Evolutionary conservation across 2,797 vertebrate species (phyloP), one percentile per base, ranked within the genome.

Genomic region (Squalus acanthias): DNA sequence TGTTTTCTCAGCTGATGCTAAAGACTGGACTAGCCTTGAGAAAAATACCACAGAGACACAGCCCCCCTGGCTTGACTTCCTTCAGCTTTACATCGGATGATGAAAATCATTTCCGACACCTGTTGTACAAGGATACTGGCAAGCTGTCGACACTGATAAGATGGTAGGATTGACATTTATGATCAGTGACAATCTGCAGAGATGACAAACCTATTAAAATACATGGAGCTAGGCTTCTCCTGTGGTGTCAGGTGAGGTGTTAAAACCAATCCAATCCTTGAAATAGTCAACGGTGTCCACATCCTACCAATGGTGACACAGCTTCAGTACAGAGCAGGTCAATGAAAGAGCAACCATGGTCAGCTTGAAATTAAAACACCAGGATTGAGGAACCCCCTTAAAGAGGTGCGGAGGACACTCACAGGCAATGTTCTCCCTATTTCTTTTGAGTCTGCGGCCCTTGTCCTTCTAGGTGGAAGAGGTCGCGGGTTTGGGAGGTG

Each of bases 1-100:
- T 92, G 89, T 17, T 65, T 92, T 92, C 89, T 92, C 89, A 92
- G 57, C 15, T n/a, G 63, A 92, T 65, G 13, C 60, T 65, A 92
- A 63, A 65, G 57, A 91, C 29, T n/a, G 89, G 13, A 92, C 29
- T 65, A 33, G 63, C 15, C 33, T 63, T 20, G 60, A 65, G 33
- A 33, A 92, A 92, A 65, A 89, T n/a, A 92, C n/a, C 33, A 39
- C 12, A 63, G 33, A 63, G 39, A 39, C 15, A 67, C 33, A 12
- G 20, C n/a, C 29, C 89, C n/a, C 13, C 13, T 5, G 89, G 33
- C 33, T 65, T 92, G 6, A 20, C 60, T 65, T 92, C 60, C 57
- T 65, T 33, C 60, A 24, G 57, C 57, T 92, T 63, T 17, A 65
- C 5, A 33, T 92, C 60, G 60, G 89, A 92, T 39, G 26, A 65